Evolutionary conservation across 2,797 vertebrate genomes (phyloP).

Genomic region (Saxicola maurus): DNA sequence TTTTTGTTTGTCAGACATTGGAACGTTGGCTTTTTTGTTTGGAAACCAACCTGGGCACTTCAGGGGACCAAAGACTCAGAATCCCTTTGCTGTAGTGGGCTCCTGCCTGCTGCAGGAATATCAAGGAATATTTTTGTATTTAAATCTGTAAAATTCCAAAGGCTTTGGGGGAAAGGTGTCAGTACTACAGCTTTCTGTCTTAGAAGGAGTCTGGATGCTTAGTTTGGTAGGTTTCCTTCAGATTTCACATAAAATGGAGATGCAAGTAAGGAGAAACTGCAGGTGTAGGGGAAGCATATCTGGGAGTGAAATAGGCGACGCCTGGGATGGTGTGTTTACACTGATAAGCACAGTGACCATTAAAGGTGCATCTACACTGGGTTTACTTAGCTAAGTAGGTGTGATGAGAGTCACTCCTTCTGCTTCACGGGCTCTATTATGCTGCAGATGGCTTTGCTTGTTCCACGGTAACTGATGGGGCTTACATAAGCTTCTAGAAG

Average conservation of each 20-base stretch:
- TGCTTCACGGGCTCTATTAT: background rate
- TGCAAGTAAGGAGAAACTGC: background rate
- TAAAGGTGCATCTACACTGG: background rate
- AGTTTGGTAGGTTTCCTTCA: background rate
- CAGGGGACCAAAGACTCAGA: fast-evolving
- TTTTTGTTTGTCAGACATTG: background rate
- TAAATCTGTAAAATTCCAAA: background rate
- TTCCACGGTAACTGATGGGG: background rate
- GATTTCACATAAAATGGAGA: background rate
- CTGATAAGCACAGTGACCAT: background rate
- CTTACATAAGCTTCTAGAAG: background rate
- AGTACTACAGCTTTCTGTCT: background rate
- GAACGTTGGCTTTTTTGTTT: background rate
- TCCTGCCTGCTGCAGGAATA: background rate
- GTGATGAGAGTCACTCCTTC: background rate
- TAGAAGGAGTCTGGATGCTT: background rate
- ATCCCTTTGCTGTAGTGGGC: background rate
- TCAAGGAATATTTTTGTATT: background rate
- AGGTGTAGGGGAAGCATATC: fast-evolving
- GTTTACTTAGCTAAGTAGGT: background rate
- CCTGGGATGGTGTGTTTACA: background rate
- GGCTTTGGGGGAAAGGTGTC: background rate
- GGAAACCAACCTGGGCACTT: background rate
- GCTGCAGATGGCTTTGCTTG: background rate
- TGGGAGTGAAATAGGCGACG: fast-evolving